Base-by-base conservation (phyloP, 2,888 invertebrate genomes). In the Scrobipalpa costella region DNA sequence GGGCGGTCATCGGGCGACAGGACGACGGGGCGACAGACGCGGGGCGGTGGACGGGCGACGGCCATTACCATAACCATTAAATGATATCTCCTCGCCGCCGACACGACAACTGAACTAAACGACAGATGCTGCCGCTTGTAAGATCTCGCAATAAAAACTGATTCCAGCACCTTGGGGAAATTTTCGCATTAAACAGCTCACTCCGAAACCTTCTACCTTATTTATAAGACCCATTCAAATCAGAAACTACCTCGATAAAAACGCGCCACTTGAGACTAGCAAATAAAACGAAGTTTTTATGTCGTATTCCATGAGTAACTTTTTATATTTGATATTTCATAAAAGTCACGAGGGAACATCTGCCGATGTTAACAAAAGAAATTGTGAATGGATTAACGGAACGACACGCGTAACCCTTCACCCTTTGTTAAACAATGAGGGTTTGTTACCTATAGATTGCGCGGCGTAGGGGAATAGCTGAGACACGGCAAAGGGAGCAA, bases 61-160 rank as follows among this genome's bases (percentile, higher is more conserved):
- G 68, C 69, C 69, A 82, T 82, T 81, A 82, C 76, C 81, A 79
- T 82, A 81, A 80, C 77, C 77, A 80, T 82, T 78, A 77, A 77
- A 74, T 74, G 76, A 80, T 72, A 74, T 71, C 68, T 78, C 75
- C 71, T 71, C 71, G 74, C 72, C 76, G 74, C 75, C 76, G 76
- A 76, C 77, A 77, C 75, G 77, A 71, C 75, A 73, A 73, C 72
- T 72, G 71, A 71, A 72, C 73, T 73, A 68, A 73, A 71, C 70
- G 73, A 71, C 77, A 77, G 78, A 77, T 77, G 79, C 72, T 72
- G 70, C 67, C 71, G 72, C 70, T 75, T 72, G 71, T 72, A 73
- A 71, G 69, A 70, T 73, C 70, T 67, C 64, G 66, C 67, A 67
- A 73, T 72, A 73, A 73, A 76, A 76, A 72, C 71, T 70, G 71